Percentiles rank a stretch among this genome's conserved stretches.
Evolutionary conservation across 2,113 vertebrate genomes (phyloP).

Genomic region (Sinocyclocheilus anophthalmus): DNA sequence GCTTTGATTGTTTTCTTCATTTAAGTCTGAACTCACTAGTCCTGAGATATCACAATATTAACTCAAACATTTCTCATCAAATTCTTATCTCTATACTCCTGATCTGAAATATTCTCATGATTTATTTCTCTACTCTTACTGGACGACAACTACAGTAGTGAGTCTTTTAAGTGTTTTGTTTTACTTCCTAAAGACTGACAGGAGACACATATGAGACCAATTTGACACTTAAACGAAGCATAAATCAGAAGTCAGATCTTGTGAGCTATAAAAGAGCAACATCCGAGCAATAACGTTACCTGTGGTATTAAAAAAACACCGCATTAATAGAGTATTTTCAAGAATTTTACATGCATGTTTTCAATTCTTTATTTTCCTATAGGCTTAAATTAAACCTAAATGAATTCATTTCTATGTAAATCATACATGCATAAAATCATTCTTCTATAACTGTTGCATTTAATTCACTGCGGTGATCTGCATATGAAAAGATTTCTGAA

Average conservation of each 20-base stretch:
- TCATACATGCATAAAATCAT: neutral
- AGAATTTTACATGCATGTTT: too few species aligned
- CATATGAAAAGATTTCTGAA: neutral
- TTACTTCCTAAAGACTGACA: neutral
- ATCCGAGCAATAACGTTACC: too few species aligned
- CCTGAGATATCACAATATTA: neutral
- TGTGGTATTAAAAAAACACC: too few species aligned
- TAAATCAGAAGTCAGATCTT: neutral
- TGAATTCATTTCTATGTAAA: neutral
- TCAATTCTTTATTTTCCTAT: too few species aligned
- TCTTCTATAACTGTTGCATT: neutral
- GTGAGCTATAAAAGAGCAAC: too few species aligned
- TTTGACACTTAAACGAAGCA: neutral
- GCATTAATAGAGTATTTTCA: too few species aligned
- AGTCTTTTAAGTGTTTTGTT: neutral
- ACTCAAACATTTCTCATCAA: neutral
- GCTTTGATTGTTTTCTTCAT: too few species aligned
- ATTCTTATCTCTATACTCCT: too few species aligned
- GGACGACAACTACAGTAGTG: neutral
- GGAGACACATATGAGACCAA: neutral
- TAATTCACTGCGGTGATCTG: neutral
- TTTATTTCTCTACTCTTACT: neutral
- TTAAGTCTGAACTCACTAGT: neutral
- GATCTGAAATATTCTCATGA: too few species aligned
- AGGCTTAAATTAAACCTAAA: too few species aligned